Evolutionary conservation across 1,140 invertebrate genomes (phyloP).

Genomic region (Apolygus lucorum): DNA sequence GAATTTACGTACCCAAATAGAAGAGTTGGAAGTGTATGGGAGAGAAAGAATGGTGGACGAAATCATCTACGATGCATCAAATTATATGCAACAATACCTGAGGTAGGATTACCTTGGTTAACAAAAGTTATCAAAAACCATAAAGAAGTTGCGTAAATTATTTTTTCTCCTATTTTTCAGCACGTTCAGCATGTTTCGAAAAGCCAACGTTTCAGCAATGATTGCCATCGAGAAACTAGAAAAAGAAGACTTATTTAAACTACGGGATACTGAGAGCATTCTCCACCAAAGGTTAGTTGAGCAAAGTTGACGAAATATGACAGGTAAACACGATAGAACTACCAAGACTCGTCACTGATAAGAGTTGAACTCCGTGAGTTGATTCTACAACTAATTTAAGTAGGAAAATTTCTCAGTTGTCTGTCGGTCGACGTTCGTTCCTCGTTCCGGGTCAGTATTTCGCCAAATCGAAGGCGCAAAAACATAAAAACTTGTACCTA

Average conservation of each 20-base stretch:
- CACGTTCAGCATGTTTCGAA: conserved; percentile 62
- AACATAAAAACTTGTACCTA: too few species aligned
- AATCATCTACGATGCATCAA: conserved; percentile 53
- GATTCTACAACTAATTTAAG: too few species aligned
- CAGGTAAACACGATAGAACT: too few species aligned
- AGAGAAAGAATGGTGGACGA: conserved; percentile 48
- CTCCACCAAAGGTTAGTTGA: conserved; percentile 43
- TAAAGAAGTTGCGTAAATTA: neutral
- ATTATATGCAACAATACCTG: conserved; percentile 56
- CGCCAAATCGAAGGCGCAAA: too few species aligned
- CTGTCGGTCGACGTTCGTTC: too few species aligned
- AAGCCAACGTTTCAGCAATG: conserved; percentile 63
- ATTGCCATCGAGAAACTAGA: conserved; percentile 63
- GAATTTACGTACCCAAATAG: conserved; percentile 54
- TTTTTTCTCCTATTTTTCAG: conserved; percentile 39
- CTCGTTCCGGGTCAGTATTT: too few species aligned
- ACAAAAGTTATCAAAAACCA: too few species aligned
- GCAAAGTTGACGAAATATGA: too few species aligned
- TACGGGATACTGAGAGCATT: conserved; percentile 47
- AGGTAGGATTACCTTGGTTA: too few species aligned
- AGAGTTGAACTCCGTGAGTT: too few species aligned
- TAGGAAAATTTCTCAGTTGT: too few species aligned
- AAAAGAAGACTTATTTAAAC: conserved; percentile 56
- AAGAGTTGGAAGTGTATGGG: conserved; percentile 54
- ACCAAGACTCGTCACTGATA: too few species aligned